A percentile compares a stretch with the other conserved stretches of the same genome.
These are phyloP conservation scores for Chondrosia reniformis DNA, from an alignment of 37 sponge, comb jelly and placozoan genomes.

Conservation along the genomic window DNA sequence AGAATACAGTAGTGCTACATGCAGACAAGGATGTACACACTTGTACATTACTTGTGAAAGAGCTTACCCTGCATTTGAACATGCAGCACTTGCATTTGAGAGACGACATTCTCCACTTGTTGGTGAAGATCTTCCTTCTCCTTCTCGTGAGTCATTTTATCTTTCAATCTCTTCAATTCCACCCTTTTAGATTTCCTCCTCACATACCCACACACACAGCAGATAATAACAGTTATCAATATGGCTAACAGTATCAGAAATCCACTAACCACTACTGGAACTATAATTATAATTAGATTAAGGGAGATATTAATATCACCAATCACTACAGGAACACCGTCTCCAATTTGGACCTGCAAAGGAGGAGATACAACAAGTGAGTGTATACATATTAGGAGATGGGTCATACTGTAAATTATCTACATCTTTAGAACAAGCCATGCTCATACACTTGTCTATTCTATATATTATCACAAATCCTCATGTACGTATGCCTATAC, in stretches of 20 bases:
- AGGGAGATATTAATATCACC: neutral
- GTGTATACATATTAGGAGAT: too few species aligned
- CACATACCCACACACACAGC: neutral
- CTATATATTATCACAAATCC: too few species aligned
- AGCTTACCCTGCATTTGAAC: neutral
- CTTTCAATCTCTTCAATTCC: neutral
- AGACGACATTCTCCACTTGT: neutral
- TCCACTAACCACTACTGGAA: slow-evolving; percentile 1
- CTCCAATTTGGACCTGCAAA: neutral
- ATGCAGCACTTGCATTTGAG: neutral
- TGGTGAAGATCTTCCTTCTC: slow-evolving; percentile 9
- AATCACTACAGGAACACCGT: neutral
- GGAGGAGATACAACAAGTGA: too few species aligned
- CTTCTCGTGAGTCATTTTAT: neutral
- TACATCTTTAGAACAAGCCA: too few species aligned
- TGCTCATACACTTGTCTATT: too few species aligned
- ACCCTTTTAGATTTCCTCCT: neutral
- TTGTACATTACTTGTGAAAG: too few species aligned
- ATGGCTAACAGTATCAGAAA: neutral
- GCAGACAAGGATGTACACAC: too few species aligned
- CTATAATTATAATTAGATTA: slow-evolving; percentile 16
- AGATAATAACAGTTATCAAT: neutral
- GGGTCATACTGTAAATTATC: too few species aligned
- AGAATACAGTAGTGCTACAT: too few species aligned
- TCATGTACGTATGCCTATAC: too few species aligned